These are phyloP conservation scores for Fulmarus glacialis DNA, from an alignment of 2,113 vertebrate genomes.

Conservation along the genomic window DNA sequence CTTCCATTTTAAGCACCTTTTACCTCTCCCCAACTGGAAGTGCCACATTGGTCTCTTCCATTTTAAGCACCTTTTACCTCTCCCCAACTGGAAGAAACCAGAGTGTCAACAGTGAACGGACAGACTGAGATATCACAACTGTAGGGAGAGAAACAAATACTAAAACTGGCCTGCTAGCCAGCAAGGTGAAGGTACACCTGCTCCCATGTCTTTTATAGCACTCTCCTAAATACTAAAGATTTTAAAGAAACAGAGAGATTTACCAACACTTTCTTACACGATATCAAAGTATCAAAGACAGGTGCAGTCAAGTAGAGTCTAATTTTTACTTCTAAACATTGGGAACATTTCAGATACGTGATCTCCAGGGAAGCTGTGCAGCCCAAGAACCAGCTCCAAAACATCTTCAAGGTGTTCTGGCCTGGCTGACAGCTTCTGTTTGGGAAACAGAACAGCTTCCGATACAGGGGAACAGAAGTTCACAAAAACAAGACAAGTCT, in stretches of 20 bases:
- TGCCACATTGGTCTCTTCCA: background rate
- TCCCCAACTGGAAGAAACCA: background rate
- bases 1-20: background rate
- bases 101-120: background rate
- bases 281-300: background rate
- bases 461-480: background rate
- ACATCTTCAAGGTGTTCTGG: background rate
- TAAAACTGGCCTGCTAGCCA: background rate
- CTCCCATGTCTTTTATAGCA: background rate
- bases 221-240: background rate
- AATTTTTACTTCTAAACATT: background rate
- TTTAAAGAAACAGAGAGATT: background rate
- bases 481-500: background rate
- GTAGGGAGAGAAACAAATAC: background rate
- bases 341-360: background rate
- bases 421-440: background rate
- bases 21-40: background rate
- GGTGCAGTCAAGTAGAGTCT: accelerated
- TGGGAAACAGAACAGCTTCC: background rate
- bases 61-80: background rate
- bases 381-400: background rate
- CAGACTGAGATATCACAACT: background rate
- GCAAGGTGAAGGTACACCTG: background rate
- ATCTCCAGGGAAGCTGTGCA: background rate
- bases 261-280: background rate